Conservation (phyloP, 2,113 vertebrate species). For the Tor tambroides region DNA sequence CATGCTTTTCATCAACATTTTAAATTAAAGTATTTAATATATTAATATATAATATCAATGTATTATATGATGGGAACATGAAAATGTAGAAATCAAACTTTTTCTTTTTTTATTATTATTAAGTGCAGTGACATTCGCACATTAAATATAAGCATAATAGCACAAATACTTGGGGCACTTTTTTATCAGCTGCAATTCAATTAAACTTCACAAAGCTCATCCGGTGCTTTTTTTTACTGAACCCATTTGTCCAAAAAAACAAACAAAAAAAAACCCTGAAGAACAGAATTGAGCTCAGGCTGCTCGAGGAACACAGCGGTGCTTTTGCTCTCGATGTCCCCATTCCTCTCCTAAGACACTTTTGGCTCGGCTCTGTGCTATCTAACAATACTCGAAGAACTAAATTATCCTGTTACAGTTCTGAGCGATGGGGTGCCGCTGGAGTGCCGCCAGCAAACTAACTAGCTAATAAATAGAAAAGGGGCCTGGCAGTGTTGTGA, state of each 20-base stretch:
- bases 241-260: background rate
- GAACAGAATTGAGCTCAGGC: background rate
- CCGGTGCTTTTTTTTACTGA: background rate
- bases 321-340: background rate
- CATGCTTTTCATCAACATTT: too few species aligned
- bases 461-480: slow-evolving; percentile 42
- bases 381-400: slow-evolving; percentile 23
- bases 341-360: slow-evolving; percentile 8
- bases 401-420: slow-evolving; percentile 37
- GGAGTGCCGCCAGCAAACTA: slow-evolving; percentile 44
- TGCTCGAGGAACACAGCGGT: background rate
- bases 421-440: slow-evolving; percentile 31
- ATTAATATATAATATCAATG: too few species aligned
- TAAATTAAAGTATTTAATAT: too few species aligned
- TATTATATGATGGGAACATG: too few species aligned
- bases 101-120: too few species aligned
- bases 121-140: too few species aligned
- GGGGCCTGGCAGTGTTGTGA: slow-evolving; percentile 41
- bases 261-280: background rate
- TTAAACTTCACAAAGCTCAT: background rate
- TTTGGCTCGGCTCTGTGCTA: slow-evolving; percentile 16
- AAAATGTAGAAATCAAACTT: too few species aligned
- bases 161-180: background rate
- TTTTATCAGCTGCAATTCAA: background rate
- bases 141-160: too few species aligned